Base-by-base conservation (phyloP, 2,113 vertebrate genomes). In the Erpornis zantholeuca region DNA sequence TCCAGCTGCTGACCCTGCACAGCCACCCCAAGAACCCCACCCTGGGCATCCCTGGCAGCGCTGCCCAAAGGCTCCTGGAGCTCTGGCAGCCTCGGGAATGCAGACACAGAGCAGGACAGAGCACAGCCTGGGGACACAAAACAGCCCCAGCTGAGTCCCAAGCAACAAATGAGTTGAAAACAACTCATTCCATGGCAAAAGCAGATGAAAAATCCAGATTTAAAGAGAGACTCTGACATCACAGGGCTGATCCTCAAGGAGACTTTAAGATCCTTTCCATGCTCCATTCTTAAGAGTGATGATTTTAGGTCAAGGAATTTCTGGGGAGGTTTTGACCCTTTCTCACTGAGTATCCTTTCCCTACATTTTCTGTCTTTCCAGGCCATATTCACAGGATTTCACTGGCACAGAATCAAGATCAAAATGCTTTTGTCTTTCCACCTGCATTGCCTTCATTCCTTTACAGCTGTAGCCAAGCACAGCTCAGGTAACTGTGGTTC, bases 1-100 rank as follows among this genome's bases (percentile, higher is more conserved):
- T 0, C 2, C 54, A 52, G 10, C 3, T 1, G 33, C 54, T 36
- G 33, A 1, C 31, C 61, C 71, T 59, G 71, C 52, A 2, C 52
- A 57, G 71, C 7, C 53, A 2, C 36, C 38, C 45, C 64, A 53
- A 14, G 7, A 42, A 24, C 0, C 13, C 60, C 71, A 57, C 2
- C 71, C 60, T 17, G 61, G 3, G 24, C 59, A 57, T 4, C 60
- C 38, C 84, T 52, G 68, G 68, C 5, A 35, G 36, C 3, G 7
- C 1, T 28, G 80, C 2, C 36, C 66, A 42, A 61, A 20, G 2
- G 2, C 53, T 15, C 53, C 63, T 38, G 72, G 45, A 52, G 83
- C 72, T 42, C 24, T 42, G 31, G 35, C 42, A 76, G 82, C 61
- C 35, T 31, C 3, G 3, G 53, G 35, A 3, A 7, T 14, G 44